Percentiles rank a stretch among this genome's conserved stretches.
Evolutionary conservation across 2,797 vertebrate genomes (phyloP).

Genomic region (Sebastiscus tertius): DNA sequence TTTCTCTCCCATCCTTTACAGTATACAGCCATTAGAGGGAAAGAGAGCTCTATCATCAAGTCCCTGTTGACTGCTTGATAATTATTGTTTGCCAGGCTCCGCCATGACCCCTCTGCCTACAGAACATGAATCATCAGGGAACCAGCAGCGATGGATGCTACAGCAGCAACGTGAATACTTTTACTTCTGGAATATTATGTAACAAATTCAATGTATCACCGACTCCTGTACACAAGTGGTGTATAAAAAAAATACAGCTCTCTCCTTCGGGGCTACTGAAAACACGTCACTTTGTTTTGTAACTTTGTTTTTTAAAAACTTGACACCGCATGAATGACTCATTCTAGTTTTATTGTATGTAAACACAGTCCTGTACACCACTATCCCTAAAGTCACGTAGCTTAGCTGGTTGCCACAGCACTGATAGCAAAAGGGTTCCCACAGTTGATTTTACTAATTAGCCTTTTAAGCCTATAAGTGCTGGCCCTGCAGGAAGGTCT

Average conservation of each 20-base stretch:
- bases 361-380: constrained; percentile 3
- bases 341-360: constrained; percentile 5
- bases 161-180: constrained; percentile 42
- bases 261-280: not conserved
- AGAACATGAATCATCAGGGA: constrained; percentile 71
- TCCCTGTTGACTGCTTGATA: constrained; percentile 54
- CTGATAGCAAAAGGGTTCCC: constrained; percentile 6
- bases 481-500: constrained; percentile 22
- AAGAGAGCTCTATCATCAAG: constrained; percentile 56
- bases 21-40: constrained; percentile 34
- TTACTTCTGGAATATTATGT: constrained; percentile 49
- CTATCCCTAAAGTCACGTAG: constrained; percentile 13
- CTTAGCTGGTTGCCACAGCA: constrained; percentile 26
- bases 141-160: constrained; percentile 46
- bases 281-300: not conserved
- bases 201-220: constrained; percentile 37
- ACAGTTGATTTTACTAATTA: constrained; percentile 43
- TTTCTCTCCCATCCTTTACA: constrained; percentile 21
- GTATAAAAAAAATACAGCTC: constrained; percentile 1
- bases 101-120: constrained; percentile 70
- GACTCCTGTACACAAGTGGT: constrained; percentile 12
- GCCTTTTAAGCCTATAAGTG: constrained; percentile 46
- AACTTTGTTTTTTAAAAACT: not conserved
- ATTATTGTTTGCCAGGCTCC: constrained; percentile 66
- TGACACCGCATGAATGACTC: not conserved